phyloP scores from a whole-genome alignment of 2,113 vertebrate genomes.

The Gadus macrocephalus region DNA sequence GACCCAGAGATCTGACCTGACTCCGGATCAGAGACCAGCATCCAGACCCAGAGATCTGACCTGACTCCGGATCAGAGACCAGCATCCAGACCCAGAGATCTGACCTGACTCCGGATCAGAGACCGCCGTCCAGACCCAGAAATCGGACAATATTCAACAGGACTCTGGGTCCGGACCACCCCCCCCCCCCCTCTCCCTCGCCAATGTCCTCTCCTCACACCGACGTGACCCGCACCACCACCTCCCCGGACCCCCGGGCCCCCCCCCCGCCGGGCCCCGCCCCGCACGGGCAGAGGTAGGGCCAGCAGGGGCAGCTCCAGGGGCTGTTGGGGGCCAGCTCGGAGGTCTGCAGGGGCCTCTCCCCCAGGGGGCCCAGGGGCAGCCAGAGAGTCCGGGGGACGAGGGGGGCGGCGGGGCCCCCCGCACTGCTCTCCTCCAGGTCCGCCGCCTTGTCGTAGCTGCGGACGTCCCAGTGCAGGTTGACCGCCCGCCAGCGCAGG shows the following conservation, averaged over 20 bases:
- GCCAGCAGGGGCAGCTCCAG: constrained; percentile 78
- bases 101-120: no score
- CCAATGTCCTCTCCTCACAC: constrained; percentile 63
- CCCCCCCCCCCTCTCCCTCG: neutral
- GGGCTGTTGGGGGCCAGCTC: constrained; percentile 74
- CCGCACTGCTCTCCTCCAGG: constrained; percentile 79
- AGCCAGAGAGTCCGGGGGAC: constrained; percentile 85
- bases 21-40: no score
- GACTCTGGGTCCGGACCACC: neutral
- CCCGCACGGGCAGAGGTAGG: constrained; percentile 68
- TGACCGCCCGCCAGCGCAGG: constrained; percentile 90
- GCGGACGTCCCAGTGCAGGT: constrained; percentile 90
- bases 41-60: no score
- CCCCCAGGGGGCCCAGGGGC: constrained; percentile 79
- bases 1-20: no score
- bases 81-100: no score
- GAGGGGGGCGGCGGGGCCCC: constrained; percentile 50
- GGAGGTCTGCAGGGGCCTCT: constrained; percentile 76
- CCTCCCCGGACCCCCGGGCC: constrained; percentile 81
- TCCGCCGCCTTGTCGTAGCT: constrained; percentile 90
- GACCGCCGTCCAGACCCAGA: no score
- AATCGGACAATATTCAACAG: neutral
- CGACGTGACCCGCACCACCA: constrained; percentile 90
- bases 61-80: no score
- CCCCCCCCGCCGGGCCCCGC: constrained; percentile 72